These are phyloP conservation scores for Caenorhabditis macrosperma DNA, from an alignment of 2,888 invertebrate genomes.

Conservation along the genomic window DNA sequence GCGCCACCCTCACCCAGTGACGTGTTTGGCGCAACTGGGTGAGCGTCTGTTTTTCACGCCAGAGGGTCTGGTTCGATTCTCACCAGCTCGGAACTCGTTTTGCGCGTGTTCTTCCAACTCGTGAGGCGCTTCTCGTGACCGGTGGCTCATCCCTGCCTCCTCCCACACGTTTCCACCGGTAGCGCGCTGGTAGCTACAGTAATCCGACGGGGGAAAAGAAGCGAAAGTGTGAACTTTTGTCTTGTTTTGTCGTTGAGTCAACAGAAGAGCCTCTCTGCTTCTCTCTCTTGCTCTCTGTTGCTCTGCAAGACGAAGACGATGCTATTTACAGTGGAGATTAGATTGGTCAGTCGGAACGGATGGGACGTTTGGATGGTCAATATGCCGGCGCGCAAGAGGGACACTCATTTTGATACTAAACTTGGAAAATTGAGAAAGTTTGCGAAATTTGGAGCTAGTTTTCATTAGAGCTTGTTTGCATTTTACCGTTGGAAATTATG, in stretches of 20 bases:
- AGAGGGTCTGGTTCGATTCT: not conserved
- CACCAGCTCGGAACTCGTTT: not conserved
- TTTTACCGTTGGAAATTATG: no score
- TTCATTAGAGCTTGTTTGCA: no score
- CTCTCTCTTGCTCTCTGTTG: not conserved
- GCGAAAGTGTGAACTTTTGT: slow-evolving; percentile 51
- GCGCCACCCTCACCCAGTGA: no score
- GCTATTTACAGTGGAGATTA: slow-evolving; percentile 43
- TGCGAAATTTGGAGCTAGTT: not conserved
- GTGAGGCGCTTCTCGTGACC: slow-evolving; percentile 8
- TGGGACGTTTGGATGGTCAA: slow-evolving; percentile 22
- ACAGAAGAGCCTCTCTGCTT: not conserved
- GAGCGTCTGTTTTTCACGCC: no score
- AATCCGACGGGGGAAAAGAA: not conserved
- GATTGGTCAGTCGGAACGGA: slow-evolving; percentile 48
- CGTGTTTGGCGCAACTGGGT: no score
- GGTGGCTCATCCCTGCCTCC: not conserved
- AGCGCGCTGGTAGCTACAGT: not conserved
- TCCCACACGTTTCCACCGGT: not conserved
- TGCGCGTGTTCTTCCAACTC: no score
- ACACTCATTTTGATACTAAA: not conserved
- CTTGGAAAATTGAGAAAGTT: not conserved
- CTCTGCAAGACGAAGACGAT: slow-evolving; percentile 14
- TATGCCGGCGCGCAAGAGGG: slow-evolving; percentile 1
- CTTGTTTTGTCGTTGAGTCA: slow-evolving; percentile 46